These are phyloP conservation scores for Sycon ciliatum DNA, from an alignment of 37 sponge, comb jelly and placozoan species.

Conservation along the genomic window DNA sequence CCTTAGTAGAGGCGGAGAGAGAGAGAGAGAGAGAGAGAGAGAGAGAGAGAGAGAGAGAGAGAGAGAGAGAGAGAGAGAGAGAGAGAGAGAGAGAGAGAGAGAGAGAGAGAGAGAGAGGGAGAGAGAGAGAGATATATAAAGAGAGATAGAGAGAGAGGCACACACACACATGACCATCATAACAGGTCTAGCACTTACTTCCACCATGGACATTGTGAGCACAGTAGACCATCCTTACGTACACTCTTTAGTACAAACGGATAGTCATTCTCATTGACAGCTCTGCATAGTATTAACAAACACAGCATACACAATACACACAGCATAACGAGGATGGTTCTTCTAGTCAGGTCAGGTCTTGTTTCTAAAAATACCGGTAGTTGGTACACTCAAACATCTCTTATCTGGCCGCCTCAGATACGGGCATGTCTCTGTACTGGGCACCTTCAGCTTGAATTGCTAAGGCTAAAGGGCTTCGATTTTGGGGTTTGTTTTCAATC, in stretches of 20 bases:
- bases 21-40: no score
- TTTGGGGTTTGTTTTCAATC: not conserved
- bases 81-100: no score
- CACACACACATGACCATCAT: not conserved
- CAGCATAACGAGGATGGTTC: not conserved
- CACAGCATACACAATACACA: not conserved
- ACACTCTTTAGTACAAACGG: constrained; percentile 74
- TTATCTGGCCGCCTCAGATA: no score
- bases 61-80: no score
- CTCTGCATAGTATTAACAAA: not conserved
- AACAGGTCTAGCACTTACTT: constrained; percentile 32
- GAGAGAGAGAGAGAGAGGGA: no score
- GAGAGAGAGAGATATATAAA: no score
- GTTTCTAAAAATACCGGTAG: no score
- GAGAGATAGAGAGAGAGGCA: no score
- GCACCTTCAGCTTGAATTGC: not conserved
- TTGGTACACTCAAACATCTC: no score
- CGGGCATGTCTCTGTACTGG: no score
- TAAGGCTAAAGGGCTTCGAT: not conserved
- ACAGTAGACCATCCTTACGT: constrained; percentile 54
- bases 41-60: no score
- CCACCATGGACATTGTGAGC: constrained; percentile 78
- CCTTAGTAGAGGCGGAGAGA: no score
- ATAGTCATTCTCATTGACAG: constrained; percentile 15
- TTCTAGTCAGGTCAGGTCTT: not conserved